phyloP scores from a whole-genome alignment of 1,140 invertebrate species.

The Trichonephila clavipes region DNA sequence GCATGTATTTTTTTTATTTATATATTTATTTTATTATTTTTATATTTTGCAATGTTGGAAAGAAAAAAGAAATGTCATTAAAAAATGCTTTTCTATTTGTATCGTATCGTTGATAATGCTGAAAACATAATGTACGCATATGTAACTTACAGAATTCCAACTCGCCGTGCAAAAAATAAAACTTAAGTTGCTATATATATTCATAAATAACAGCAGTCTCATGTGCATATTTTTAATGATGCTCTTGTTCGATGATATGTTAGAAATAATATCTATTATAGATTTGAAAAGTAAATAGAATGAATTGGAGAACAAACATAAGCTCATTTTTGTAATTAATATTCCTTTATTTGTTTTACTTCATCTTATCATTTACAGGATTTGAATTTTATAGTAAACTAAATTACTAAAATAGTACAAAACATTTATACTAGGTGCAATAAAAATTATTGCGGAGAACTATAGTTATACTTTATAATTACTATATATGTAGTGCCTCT shows the following conservation, averaged over 20 bases:
- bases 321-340: not conserved
- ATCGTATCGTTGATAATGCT: too few species aligned
- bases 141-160: too few species aligned
- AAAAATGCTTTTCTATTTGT: too few species aligned
- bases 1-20: too few species aligned
- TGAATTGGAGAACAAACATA: not conserved
- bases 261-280: not conserved
- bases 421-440: not conserved
- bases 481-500: not conserved
- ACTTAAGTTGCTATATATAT: too few species aligned
- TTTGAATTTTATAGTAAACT: not conserved
- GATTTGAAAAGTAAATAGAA: not conserved
- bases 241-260: not conserved
- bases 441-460: not conserved
- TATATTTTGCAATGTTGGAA: too few species aligned
- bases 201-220: not conserved
- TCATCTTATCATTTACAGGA: not conserved
- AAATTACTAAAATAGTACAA: constrained; percentile 6
- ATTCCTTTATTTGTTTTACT: constrained; percentile 24
- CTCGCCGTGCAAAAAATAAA: too few species aligned
- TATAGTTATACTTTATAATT: not conserved
- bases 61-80: too few species aligned
- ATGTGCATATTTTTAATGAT: not conserved
- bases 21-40: too few species aligned
- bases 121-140: too few species aligned